These are phyloP conservation scores for Perdita meconis DNA, from an alignment of 2,888 invertebrate species.

Conservation along the genomic window DNA sequence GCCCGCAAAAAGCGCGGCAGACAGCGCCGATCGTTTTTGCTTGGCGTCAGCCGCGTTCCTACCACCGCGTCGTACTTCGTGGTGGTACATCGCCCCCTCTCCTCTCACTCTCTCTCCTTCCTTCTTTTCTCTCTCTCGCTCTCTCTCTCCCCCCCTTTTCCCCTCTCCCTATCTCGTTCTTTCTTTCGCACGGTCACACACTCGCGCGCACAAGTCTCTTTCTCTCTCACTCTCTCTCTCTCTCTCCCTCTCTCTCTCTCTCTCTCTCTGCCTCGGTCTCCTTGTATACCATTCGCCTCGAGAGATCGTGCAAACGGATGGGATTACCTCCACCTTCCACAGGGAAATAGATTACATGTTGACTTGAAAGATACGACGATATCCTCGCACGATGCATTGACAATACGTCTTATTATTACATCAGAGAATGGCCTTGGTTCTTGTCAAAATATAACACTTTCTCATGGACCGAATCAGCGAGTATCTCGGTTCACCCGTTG, in stretches of 20 bases:
- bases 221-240: conserved; percentile 67
- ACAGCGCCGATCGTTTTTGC: conserved; percentile 84
- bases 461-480: neutral
- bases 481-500: too few species aligned
- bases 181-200: too few species aligned
- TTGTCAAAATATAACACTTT: neutral
- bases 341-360: conserved; percentile 65
- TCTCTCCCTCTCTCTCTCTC: conserved; percentile 66
- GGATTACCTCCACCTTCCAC: conserved; percentile 68
- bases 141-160: neutral
- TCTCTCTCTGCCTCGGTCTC: conserved; percentile 75
- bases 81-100: conserved; percentile 76
- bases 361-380: conserved; percentile 23
- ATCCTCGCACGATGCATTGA: conserved; percentile 9
- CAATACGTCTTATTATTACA: neutral
- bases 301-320: conserved; percentile 74
- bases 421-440: neutral
- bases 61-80: conserved; percentile 82
- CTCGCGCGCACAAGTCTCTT: neutral
- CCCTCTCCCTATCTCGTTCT: too few species aligned
- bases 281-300: conserved; percentile 54
- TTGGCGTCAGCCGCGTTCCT: conserved; percentile 82
- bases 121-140: conserved; percentile 8
- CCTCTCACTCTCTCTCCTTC: conserved; percentile 27
- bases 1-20: conserved; percentile 84